These are phyloP conservation scores for Lasioglossum lativentre DNA, from an alignment of 2,888 invertebrate genomes.

Conservation along the genomic window DNA sequence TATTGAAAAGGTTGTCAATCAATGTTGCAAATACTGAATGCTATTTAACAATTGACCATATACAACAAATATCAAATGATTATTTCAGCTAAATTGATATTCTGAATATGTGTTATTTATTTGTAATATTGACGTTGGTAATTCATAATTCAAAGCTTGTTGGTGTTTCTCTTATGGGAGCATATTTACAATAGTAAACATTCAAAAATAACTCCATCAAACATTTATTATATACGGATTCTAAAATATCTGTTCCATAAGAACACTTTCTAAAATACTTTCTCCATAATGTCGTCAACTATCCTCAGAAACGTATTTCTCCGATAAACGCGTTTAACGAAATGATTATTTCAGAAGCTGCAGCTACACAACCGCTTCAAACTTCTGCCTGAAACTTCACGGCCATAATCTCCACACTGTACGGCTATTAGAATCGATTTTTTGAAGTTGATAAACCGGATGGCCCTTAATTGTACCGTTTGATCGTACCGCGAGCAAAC, in stretches of 20 bases:
- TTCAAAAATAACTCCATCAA: neutral
- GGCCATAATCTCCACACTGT: neutral
- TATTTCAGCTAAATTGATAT: neutral
- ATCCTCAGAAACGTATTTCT: neutral
- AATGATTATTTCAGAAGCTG: neutral
- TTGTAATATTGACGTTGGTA: neutral
- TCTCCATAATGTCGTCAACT: neutral
- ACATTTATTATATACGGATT: neutral
- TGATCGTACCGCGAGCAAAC: slow-evolving; percentile 72
- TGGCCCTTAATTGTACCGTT: slow-evolving; percentile 76
- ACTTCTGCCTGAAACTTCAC: neutral
- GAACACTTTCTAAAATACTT: too few species aligned
- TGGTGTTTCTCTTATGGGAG: neutral
- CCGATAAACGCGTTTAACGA: neutral
- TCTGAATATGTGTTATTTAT: neutral
- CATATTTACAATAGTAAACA: neutral
- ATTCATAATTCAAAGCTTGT: neutral
- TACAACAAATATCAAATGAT: neutral
- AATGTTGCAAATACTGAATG: neutral
- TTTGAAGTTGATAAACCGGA: neutral
- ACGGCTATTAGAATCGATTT: neutral
- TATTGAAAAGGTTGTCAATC: neutral
- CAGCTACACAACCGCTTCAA: neutral
- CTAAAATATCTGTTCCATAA: too few species aligned
- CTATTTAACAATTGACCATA: neutral